A percentile compares a stretch with the other conserved stretches of the same genome.
Evolutionary conservation across 2,113 vertebrate genomes (phyloP).

Genomic region (Lagopus leucura): DNA sequence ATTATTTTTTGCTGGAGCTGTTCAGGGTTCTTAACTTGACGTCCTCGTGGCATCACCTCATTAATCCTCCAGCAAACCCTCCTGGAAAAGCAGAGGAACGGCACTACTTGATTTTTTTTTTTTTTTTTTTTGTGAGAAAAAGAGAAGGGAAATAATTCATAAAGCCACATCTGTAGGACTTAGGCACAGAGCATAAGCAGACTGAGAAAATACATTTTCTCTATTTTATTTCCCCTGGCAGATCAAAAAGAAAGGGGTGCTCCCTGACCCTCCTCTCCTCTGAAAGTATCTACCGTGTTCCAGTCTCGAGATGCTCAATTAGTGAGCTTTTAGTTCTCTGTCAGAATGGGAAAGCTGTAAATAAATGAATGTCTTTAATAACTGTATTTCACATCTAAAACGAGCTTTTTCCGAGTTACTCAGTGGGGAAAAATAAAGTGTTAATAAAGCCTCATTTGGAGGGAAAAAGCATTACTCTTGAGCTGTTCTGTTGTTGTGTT

Average conservation of each 20-base stretch:
- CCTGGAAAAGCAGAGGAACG: not conserved
- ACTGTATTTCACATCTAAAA: constrained; percentile 13
- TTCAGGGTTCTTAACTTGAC: constrained; percentile 60
- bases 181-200: not conserved
- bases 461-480: not conserved
- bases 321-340: not conserved
- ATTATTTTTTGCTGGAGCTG: not conserved
- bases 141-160: constrained; percentile 15
- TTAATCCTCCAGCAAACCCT: constrained; percentile 30
- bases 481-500: not conserved
- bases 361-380: not conserved
- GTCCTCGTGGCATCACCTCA: not conserved
- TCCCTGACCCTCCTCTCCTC: not conserved
- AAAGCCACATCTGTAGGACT: not conserved
- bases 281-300: not conserved
- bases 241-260: not conserved
- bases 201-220: not conserved
- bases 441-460: constrained; percentile 19
- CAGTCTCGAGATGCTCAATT: not conserved
- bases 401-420: not conserved
- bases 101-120: not conserved
- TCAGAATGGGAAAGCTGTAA: not conserved
- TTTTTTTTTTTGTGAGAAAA: constrained; percentile 10
- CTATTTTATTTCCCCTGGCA: not conserved
- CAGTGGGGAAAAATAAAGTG: constrained; percentile 2